A percentile compares a stretch with the other conserved stretches of the same genome.
phyloP scores from a whole-genome alignment of 2,113 vertebrate species.

The Dinomys branickii region DNA sequence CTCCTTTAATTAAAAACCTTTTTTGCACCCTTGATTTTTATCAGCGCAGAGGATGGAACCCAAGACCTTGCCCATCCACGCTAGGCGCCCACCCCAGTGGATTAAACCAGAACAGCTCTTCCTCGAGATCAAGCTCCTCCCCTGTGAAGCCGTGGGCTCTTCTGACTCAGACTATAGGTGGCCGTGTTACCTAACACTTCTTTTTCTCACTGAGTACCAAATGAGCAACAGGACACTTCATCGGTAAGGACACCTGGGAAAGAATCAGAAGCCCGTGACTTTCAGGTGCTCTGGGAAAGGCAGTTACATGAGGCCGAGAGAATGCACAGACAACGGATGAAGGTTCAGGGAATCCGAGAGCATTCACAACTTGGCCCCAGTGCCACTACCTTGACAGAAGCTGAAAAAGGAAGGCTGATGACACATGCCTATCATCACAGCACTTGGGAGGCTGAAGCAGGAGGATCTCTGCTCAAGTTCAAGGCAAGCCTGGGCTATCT shows the following conservation, averaged over 20 bases:
- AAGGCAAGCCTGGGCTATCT: neutral
- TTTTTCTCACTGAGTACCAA: neutral
- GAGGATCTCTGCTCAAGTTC: neutral
- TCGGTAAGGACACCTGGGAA: neutral
- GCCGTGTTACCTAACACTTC: neutral
- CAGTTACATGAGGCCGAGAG: neutral
- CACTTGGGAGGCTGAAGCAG: neutral
- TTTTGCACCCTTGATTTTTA: neutral
- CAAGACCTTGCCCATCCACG: neutral
- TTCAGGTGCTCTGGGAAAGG: neutral
- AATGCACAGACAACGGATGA: neutral
- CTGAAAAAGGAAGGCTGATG: neutral
- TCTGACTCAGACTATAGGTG: neutral
- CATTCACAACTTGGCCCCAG: neutral
- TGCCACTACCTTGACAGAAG: neutral
- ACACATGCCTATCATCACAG: neutral
- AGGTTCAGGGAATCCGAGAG: neutral
- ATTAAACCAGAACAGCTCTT: neutral
- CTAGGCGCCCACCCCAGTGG: neutral
- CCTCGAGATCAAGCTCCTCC: neutral
- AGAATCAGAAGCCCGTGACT: too few species aligned
- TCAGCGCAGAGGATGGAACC: neutral
- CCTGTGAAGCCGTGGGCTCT: neutral
- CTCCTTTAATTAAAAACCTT: neutral
- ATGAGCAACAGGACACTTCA: neutral